Base-by-base conservation (phyloP, 2,888 invertebrate species). In the Cryptosula pallasiana region DNA sequence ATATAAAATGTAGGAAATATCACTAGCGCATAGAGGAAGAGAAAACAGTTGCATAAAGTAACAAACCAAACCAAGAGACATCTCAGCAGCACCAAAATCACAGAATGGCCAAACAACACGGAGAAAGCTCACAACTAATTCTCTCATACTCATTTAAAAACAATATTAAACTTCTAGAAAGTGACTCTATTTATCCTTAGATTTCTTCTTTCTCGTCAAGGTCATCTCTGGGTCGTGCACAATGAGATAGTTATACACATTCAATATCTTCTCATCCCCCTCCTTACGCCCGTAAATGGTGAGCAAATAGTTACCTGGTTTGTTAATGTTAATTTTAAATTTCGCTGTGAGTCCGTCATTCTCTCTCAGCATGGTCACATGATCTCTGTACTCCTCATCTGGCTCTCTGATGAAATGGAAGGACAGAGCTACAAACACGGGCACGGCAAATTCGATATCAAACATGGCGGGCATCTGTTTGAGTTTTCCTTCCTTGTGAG, bases 231-330 rank as follows among this genome's bases (percentile, higher is more conserved):
- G 74, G 36, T 74, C 69, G 73, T 77, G 78, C 55, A 77, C 75
- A 71, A 84, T 78, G 27, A 82, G 77, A 75, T 81, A 83, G 73
- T 82, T 82, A 75, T 78, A 83, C 16, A 83, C 81, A 74, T 81
- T 82, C 23, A 78, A 75, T 74, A 81, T 79, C 36, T 77, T 76
- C 63, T 80, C 78, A 45, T 79, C 77, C 71, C 76, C 76, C 27
- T 77, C 76, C 29, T 76, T 76, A 9, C 81, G 75, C n/a, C 82
- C 84, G 72, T 81, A 83, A 23, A 84, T 73, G 63, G 80, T 79
- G 71, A 84, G 74, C 78, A 83, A 77, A 75, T 81, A 84, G 74
- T 81, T 81, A 25, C 83, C 83, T 25, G 79, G 78, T 55, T 79
- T 79, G 0, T 78, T 78, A 32, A 82, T 75, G 16, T 75, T 76